Evolutionary conservation across 1,140 invertebrate genomes (phyloP).

Genomic region (Conus betulinus): DNA sequence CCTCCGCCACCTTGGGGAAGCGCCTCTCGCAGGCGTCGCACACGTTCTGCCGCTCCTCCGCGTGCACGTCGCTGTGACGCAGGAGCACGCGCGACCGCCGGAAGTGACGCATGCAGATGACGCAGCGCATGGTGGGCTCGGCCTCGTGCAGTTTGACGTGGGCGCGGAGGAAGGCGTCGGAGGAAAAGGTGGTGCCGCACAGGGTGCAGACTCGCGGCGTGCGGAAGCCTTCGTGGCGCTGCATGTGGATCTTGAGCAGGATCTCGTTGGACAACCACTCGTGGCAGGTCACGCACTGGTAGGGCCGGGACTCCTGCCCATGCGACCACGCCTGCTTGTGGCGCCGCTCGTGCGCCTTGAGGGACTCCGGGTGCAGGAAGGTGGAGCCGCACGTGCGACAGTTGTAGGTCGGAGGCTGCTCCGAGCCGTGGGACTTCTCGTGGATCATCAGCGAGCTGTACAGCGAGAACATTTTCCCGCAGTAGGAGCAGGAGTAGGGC

Average conservation of each 20-base stretch:
- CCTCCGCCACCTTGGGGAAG: not conserved
- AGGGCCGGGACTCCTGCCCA: not conserved
- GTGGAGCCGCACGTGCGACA: not conserved
- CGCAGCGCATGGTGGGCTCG: not conserved
- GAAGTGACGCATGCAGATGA: conserved; percentile 2
- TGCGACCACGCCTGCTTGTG: not conserved
- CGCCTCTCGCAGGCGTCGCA: not conserved
- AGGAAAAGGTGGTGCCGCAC: conserved; percentile 11
- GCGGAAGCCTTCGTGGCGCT: not conserved
- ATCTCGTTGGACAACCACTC: not conserved
- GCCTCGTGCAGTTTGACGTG: conserved; percentile 4
- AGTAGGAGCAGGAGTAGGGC: not conserved
- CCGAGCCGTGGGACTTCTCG: not conserved
- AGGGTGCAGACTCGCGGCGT: not conserved
- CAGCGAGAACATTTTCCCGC: not conserved
- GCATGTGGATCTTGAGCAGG: not conserved
- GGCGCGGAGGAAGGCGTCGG: not conserved
- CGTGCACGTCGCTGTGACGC: conserved; percentile 16
- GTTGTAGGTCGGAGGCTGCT: not conserved
- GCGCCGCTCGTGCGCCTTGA: conserved; percentile 6
- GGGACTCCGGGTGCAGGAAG: not conserved
- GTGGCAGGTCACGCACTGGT: conserved; percentile 7
- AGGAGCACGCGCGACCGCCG: not conserved
- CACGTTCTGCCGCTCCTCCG: not conserved
- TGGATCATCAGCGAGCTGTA: not conserved